These are phyloP conservation scores for Atractosteus spatula DNA, from an alignment of 2,113 vertebrate species.

Conservation along the genomic window DNA sequence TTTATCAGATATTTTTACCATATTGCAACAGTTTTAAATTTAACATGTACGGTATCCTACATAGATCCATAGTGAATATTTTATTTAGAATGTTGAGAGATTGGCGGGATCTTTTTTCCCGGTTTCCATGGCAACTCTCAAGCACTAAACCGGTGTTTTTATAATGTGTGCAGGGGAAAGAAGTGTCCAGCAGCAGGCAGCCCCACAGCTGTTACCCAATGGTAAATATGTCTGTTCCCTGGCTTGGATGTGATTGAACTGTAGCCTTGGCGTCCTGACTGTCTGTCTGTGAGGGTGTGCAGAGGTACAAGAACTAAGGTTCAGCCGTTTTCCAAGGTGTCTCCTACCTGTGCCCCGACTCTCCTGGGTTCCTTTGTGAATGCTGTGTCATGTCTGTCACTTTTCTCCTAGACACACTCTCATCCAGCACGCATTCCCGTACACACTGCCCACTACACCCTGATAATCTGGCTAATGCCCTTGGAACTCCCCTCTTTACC, in stretches of 20 bases:
- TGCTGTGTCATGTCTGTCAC: constrained; percentile 6
- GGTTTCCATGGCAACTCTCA: constrained; percentile 33
- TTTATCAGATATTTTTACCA: too few species aligned
- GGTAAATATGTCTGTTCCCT: constrained; percentile 88
- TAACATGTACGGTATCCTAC: too few species aligned
- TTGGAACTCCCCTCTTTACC: too few species aligned
- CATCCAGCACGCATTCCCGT: background rate
- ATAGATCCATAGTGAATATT: too few species aligned
- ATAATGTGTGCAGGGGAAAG: constrained; percentile 91
- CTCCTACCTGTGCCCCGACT: background rate
- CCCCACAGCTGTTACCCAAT: constrained; percentile 92
- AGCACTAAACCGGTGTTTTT: constrained; percentile 80
- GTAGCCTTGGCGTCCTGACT: constrained; percentile 41
- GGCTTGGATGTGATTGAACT: constrained; percentile 46
- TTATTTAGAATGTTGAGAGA: background rate
- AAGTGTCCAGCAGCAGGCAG: constrained; percentile 84
- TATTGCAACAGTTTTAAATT: too few species aligned
- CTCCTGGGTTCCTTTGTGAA: background rate
- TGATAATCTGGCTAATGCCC: too few species aligned
- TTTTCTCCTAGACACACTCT: background rate
- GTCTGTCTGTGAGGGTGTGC: constrained; percentile 36
- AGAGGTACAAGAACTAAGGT: constrained; percentile 53
- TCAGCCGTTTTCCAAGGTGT: background rate
- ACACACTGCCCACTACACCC: background rate
- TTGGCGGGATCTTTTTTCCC: background rate